phyloP scores from a whole-genome alignment of 1,140 invertebrate genomes.

The Cryptotermes secundus region DNA sequence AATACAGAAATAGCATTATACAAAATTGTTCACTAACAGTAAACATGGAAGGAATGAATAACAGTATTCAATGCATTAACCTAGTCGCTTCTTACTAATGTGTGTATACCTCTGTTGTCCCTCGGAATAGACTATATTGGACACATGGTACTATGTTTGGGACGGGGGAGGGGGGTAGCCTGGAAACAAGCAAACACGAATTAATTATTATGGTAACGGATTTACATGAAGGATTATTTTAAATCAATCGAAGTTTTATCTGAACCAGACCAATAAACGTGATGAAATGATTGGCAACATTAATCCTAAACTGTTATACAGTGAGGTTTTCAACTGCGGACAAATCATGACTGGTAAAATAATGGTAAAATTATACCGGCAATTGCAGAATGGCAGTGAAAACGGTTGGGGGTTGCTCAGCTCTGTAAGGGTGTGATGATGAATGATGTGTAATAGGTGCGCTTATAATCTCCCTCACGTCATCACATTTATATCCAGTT shows the following conservation, averaged over 20 bases:
- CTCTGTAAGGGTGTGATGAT: neutral
- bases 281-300: neutral
- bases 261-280: neutral
- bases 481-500: neutral
- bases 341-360: slow-evolving; percentile 13
- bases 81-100: neutral
- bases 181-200: neutral
- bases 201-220: slow-evolving; percentile 13
- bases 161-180: neutral
- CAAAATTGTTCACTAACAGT: neutral
- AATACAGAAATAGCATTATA: neutral
- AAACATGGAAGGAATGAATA: neutral
- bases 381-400: neutral
- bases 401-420: neutral
- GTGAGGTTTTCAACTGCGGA: neutral
- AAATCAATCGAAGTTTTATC: neutral
- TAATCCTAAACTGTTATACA: neutral
- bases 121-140: neutral
- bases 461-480: neutral
- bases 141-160: no score
- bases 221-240: slow-evolving; percentile 10
- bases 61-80: neutral
- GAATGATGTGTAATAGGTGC: neutral
- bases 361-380: neutral
- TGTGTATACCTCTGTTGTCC: neutral